Percentiles rank a stretch among this genome's conserved stretches.
These are phyloP conservation scores for Cabera pusaria DNA, from an alignment of 2,888 invertebrate genomes.

Conservation along the genomic window DNA sequence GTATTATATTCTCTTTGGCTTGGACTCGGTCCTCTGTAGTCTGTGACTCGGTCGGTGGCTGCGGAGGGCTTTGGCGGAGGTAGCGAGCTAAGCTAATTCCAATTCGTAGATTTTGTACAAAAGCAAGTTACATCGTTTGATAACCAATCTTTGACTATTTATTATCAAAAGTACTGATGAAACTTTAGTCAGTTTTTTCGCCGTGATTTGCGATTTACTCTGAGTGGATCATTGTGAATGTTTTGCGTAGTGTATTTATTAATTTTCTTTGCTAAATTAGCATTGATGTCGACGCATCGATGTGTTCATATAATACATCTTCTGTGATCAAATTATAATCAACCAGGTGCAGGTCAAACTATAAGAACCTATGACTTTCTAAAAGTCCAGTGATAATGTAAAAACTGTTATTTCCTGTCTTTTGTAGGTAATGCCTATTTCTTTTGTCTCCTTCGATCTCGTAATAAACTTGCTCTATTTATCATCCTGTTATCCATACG, in stretches of 20 bases:
- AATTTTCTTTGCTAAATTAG: slow-evolving; percentile 9
- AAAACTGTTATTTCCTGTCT: slow-evolving; percentile 4
- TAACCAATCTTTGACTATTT: too few species aligned
- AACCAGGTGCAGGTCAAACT: slow-evolving; percentile 6
- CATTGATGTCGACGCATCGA: slow-evolving; percentile 6
- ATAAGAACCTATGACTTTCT: slow-evolving; percentile 20
- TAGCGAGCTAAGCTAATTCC: too few species aligned
- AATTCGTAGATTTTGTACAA: too few species aligned
- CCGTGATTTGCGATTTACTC: too few species aligned
- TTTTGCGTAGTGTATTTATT: slow-evolving; percentile 24
- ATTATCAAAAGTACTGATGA: slow-evolving; percentile 22
- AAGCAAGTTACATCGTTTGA: too few species aligned
- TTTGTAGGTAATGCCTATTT: slow-evolving; percentile 9
- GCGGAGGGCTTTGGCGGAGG: too few species aligned
- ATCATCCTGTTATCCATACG: neutral
- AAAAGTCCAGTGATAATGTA: slow-evolving; percentile 17
- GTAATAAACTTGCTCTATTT: neutral
- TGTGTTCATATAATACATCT: neutral
- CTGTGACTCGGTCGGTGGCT: too few species aligned
- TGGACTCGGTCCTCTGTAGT: too few species aligned
- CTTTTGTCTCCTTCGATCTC: slow-evolving; percentile 4
- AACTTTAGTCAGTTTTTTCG: slow-evolving; percentile 18
- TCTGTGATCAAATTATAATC: slow-evolving; percentile 4
- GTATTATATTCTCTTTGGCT: too few species aligned
- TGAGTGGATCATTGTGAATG: slow-evolving; percentile 7